A percentile compares a stretch with the other conserved stretches of the same genome.
These are phyloP conservation scores for Petrocephalus zakoni DNA, from an alignment of 2,113 vertebrate genomes.

Conservation along the genomic window DNA sequence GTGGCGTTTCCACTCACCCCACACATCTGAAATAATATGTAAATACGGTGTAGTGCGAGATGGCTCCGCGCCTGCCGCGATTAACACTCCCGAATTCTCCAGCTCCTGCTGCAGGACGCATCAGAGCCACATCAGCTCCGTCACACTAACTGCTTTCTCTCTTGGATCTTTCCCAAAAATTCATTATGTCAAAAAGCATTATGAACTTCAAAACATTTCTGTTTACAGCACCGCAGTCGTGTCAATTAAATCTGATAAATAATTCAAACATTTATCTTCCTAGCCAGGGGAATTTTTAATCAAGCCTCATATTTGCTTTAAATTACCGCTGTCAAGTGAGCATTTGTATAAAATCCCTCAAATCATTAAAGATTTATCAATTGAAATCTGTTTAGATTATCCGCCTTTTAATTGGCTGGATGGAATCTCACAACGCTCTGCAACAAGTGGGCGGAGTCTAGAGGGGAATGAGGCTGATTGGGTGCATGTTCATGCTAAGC, in stretches of 20 bases:
- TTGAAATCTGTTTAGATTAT: conserved; percentile 90
- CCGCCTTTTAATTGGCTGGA: conserved; percentile 80
- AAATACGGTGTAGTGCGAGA: conserved; percentile 41
- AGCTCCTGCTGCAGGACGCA: neutral
- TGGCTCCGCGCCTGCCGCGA: conserved; percentile 30
- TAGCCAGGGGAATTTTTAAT: conserved; percentile 91
- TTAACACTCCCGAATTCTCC: conserved; percentile 24
- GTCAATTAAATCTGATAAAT: conserved; percentile 85
- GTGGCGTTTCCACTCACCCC: conserved; percentile 31
- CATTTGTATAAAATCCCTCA: conserved; percentile 91
- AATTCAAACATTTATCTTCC: conserved; percentile 84
- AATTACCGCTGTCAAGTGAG: conserved; percentile 89
- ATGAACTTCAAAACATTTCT: conserved; percentile 84
- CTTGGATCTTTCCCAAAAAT: conserved; percentile 65
- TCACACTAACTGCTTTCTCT: conserved; percentile 35
- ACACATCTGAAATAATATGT: conserved; percentile 44
- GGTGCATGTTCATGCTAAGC: neutral
- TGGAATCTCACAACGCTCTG: conserved; percentile 60
- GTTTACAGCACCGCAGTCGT: conserved; percentile 75
- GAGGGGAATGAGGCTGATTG: neutral
- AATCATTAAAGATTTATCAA: conserved; percentile 98
- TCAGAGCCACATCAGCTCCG: neutral
- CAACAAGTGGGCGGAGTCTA: conserved; percentile 33
- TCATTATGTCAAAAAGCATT: conserved; percentile 66
- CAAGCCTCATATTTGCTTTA: conserved; percentile 95